A percentile compares a stretch with the other conserved stretches of the same genome.
Conservation (phyloP, 2,113 vertebrate genomes). For the Zapornia atra region DNA sequence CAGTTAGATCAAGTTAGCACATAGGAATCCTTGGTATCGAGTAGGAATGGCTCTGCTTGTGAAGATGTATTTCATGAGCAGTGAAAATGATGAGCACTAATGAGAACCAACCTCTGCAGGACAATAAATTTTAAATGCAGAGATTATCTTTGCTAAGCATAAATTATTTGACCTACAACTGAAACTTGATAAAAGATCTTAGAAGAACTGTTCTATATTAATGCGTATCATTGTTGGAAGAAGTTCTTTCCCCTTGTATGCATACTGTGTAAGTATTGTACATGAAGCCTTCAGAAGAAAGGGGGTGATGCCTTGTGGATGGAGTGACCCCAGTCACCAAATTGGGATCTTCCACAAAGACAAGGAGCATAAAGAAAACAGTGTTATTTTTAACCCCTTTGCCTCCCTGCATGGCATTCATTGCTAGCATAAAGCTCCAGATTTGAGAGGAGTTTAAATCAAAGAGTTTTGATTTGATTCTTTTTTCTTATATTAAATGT, state of each 20-base stretch:
- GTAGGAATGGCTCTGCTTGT: not conserved
- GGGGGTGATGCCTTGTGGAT: not conserved
- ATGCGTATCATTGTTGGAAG: not conserved
- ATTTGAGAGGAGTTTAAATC: not conserved
- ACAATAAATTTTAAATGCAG: constrained; percentile 41
- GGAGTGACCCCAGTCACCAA: not conserved
- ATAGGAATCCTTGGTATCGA: not conserved
- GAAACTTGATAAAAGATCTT: constrained; percentile 36
- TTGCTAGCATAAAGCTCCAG: not conserved
- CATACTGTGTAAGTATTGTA: not conserved
- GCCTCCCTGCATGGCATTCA: not conserved
- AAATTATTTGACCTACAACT: constrained; percentile 52
- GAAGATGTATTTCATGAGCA: constrained; percentile 52
- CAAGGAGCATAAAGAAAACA: not conserved
- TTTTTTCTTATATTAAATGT: not conserved
- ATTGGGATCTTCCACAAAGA: not conserved
- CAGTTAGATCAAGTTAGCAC: not conserved
- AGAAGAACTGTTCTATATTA: constrained; percentile 20
- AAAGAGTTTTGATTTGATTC: not conserved
- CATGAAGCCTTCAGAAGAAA: not conserved
- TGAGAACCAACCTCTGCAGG: constrained; percentile 19
- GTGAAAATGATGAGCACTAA: constrained; percentile 50
- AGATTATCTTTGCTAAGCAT: constrained; percentile 45
- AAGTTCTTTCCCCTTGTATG: not conserved
- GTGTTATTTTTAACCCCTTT: not conserved